phyloP scores from a whole-genome alignment of 2,888 invertebrate species.

The Drosophila anceps region DNA sequence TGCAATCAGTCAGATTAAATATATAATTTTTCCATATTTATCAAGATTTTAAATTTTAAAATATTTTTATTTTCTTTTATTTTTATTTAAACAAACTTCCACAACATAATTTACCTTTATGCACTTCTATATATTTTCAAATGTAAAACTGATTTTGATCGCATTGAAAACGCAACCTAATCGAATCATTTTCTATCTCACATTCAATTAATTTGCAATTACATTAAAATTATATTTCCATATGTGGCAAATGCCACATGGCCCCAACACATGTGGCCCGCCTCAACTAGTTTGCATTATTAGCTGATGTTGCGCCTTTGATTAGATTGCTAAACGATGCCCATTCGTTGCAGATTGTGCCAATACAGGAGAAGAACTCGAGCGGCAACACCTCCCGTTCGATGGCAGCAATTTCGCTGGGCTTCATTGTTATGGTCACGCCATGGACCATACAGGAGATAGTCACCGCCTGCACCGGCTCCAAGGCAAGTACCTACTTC shows the following conservation, averaged over 20 bases:
- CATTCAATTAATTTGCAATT: not conserved
- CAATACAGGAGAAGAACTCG: constrained; percentile 87
- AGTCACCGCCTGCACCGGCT: constrained; percentile 94
- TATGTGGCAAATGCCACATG: not conserved
- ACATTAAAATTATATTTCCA: not conserved
- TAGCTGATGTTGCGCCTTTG: constrained; percentile 12
- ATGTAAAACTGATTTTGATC: not conserved
- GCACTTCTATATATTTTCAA: not conserved
- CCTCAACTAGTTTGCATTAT: not conserved
- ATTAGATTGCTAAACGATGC: constrained; percentile 35
- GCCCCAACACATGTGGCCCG: not conserved
- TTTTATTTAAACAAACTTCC: not conserved
- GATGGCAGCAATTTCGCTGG: constrained; percentile 96
- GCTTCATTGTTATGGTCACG: constrained; percentile 95
- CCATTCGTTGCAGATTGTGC: constrained; percentile 79
- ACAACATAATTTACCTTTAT: not conserved
- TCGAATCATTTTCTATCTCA: not conserved
- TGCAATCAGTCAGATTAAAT: too few species aligned
- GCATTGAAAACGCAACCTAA: not conserved
- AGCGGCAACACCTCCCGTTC: constrained; percentile 93
- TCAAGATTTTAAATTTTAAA: too few species aligned
- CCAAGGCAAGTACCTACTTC: constrained; percentile 87
- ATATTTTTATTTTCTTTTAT: too few species aligned
- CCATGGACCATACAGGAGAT: constrained; percentile 97
- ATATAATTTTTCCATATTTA: too few species aligned